Base-by-base conservation (phyloP, 1,140 invertebrate species). In the Batillaria attramentaria region DNA sequence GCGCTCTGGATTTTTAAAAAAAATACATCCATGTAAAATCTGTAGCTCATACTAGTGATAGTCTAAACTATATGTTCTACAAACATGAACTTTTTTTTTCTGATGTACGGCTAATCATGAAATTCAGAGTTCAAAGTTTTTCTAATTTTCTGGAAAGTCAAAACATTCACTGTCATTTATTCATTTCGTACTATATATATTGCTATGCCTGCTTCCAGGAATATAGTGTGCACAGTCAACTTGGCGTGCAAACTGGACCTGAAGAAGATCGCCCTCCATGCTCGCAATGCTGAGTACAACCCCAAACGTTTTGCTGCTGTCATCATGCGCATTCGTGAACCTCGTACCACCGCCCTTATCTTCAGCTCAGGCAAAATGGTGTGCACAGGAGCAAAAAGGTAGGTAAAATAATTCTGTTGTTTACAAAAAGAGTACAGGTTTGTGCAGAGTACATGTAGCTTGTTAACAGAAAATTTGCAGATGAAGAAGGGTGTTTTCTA, bases 321-420 rank as follows among this genome's bases (percentile, higher is more conserved):
- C 0, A 99, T 99, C 76, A 99, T 99, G 99, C 93, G 99, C 89
- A 99, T 99, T 88, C 93, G 98, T 89, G 98, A 99, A 89, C 99
- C 99, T 0, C 92, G 99, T 84, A 99, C 99, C 3, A 99, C 99
- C 35, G 99, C 99, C 20, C 92, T 99, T 18, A 99, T 99, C 84
- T 99, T 99, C 89, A 98, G 97, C 87, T 99, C 98, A 57, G 99
- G 99, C 0, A 99, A 99, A 94, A 99, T 99, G 98, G 99, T 99
- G 0, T 99, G 99, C 90, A 99, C 99, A 1, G 99, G 99, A 31
- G 99, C 99, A 0, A 99, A 99, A 93, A 99, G 92, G 88, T 92
- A 85, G 35, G 18, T n/a, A n/a, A n/a, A n/a, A n/a, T n/a, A n/a
- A n/a, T n/a, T n/a, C n/a, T n/a, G n/a, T n/a, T n/a, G n/a, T n/a